Evolutionary conservation across 2,888 invertebrate genomes (phyloP).

Genomic region (Hartigia nigra): DNA sequence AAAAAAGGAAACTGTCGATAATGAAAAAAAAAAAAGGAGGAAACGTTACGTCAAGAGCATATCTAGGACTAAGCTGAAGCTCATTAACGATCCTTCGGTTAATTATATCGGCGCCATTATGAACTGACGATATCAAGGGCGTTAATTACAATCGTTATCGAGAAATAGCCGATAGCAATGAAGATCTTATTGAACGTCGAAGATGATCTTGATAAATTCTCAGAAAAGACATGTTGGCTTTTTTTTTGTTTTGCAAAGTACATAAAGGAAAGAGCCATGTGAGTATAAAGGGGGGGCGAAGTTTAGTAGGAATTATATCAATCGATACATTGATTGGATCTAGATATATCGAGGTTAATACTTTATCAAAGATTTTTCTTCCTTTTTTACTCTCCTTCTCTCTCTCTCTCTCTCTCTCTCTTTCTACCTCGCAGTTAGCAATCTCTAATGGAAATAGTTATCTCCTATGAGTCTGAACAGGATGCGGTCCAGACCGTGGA

Average conservation of each 20-base stretch:
- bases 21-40: not conserved
- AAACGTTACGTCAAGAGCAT: not conserved
- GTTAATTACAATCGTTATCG: not conserved
- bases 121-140: not conserved
- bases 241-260: not conserved
- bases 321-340: not conserved
- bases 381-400: not conserved
- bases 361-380: not conserved
- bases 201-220: not conserved
- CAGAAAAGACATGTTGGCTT: not conserved
- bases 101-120: not conserved
- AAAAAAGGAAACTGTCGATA: not conserved
- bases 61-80: not conserved
- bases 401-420: too few species aligned
- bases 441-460: not conserved
- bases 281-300: not conserved
- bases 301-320: not conserved
- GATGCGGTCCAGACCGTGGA: conserved; percentile 8
- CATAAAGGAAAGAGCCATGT: not conserved
- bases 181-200: not conserved
- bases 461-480: not conserved
- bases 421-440: not conserved
- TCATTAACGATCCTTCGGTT: not conserved
- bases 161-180: not conserved
- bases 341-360: not conserved